Percentiles rank a stretch among this genome's conserved stretches.
These are phyloP conservation scores for Mycetomoellerius zeteki DNA, from an alignment of 1,140 invertebrate species.

Conservation along the genomic window DNA sequence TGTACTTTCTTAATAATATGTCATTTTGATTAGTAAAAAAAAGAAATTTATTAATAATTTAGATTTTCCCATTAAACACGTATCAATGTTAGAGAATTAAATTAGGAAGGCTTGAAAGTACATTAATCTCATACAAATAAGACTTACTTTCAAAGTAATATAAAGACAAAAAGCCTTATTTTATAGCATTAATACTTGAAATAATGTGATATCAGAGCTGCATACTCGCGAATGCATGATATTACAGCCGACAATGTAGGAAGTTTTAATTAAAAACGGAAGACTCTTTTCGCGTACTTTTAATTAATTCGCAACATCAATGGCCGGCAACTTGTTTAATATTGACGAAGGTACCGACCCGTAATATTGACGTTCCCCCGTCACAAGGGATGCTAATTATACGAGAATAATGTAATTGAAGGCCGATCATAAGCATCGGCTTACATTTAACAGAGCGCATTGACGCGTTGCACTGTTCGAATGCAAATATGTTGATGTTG, in stretches of 20 bases:
- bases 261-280: conserved; percentile 64
- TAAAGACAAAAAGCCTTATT: background rate
- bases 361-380: conserved; percentile 27
- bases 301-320: conserved; percentile 65
- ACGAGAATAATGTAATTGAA: conserved; percentile 65
- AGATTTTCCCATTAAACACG: background rate
- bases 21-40: background rate
- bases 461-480: conserved; percentile 44
- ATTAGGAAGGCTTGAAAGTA: background rate
- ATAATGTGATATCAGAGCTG: conserved; percentile 34
- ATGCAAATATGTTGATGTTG: conserved; percentile 44
- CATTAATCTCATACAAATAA: conserved; percentile 5
- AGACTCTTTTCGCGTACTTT: conserved; percentile 62
- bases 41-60: conserved; percentile 3
- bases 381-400: conserved; percentile 58
- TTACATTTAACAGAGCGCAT: conserved; percentile 50
- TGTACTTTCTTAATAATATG: background rate
- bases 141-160: background rate
- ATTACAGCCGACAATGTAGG: conserved; percentile 38
- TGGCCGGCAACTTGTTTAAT: conserved; percentile 59
- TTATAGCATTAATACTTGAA: conserved; percentile 39
- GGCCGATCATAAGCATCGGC: conserved; percentile 50
- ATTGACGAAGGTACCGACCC: conserved; percentile 58
- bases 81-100: conserved; percentile 8
- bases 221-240: conserved; percentile 25